Evolutionary conservation across 2,113 vertebrate species (phyloP).

Genomic region (Antidorcas marsupialis): DNA sequence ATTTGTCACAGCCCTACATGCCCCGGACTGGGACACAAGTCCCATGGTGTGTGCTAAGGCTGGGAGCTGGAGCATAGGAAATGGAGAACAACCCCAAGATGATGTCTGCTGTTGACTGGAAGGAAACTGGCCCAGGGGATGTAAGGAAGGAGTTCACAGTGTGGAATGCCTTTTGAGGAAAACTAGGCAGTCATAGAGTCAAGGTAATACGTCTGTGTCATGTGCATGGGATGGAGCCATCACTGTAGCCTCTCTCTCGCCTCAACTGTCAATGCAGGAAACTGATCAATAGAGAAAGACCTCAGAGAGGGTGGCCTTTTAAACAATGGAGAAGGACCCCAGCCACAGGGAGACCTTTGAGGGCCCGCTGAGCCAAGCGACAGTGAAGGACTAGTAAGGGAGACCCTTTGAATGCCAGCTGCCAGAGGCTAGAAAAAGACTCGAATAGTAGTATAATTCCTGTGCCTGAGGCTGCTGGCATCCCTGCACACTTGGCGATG

Average conservation of each 20-base stretch:
- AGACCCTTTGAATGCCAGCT: not conserved
- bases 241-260: not conserved
- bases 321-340: not conserved
- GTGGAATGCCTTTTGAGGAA: not conserved
- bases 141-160: not conserved
- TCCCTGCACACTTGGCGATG: not conserved
- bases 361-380: rapidly evolving
- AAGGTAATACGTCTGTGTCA: not conserved
- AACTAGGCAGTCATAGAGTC: not conserved
- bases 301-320: not conserved
- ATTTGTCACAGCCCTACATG: not conserved
- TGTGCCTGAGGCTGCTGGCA: not conserved
- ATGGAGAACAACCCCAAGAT: not conserved
- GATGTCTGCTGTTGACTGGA: not conserved
- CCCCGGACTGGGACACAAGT: not conserved
- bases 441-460: not conserved
- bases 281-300: not conserved
- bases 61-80: not conserved
- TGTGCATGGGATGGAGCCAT: not conserved
- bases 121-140: not conserved
- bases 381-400: not conserved
- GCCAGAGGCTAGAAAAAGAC: not conserved
- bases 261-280: not conserved
- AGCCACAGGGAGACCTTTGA: not conserved
- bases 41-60: not conserved